These are phyloP conservation scores for Tonatia bakeri DNA, from an alignment of 2,113 vertebrate genomes.

Conservation along the genomic window DNA sequence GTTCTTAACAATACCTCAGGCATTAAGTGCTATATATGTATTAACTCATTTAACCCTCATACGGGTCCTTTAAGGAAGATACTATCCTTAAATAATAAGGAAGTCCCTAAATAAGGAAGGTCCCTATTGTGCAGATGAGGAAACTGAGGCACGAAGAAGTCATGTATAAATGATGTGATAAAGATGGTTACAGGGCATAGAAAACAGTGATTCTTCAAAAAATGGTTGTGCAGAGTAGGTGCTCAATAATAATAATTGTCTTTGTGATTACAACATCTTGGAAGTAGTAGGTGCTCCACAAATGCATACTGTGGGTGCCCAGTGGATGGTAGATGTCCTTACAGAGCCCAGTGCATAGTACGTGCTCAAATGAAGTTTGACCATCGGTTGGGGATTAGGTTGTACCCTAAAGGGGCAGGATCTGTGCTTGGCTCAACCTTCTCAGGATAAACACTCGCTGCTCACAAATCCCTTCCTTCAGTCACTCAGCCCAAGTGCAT, in stretches of 20 bases:
- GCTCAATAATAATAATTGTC: neutral
- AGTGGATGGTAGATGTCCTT: neutral
- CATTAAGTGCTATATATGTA: neutral
- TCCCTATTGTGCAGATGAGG: neutral
- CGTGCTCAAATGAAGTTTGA: neutral
- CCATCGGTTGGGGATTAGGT: neutral
- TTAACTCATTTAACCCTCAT: neutral
- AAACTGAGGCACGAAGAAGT: neutral
- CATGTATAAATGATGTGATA: neutral
- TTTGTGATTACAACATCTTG: neutral
- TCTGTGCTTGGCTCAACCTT: neutral
- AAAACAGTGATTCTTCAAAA: neutral
- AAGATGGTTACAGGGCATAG: neutral
- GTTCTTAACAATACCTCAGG: neutral
- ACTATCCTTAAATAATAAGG: neutral
- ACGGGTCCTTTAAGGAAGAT: neutral
- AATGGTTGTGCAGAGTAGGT: neutral
- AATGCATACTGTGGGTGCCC: neutral
- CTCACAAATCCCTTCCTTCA: neutral
- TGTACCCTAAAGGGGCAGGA: neutral
- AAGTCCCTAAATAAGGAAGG: no score
- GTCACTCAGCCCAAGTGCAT: neutral
- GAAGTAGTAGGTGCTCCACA: neutral
- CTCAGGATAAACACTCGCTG: neutral
- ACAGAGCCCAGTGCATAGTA: neutral